These are phyloP conservation scores for Temnothorax ravouxi DNA, from an alignment of 2,888 invertebrate species.

Conservation along the genomic window DNA sequence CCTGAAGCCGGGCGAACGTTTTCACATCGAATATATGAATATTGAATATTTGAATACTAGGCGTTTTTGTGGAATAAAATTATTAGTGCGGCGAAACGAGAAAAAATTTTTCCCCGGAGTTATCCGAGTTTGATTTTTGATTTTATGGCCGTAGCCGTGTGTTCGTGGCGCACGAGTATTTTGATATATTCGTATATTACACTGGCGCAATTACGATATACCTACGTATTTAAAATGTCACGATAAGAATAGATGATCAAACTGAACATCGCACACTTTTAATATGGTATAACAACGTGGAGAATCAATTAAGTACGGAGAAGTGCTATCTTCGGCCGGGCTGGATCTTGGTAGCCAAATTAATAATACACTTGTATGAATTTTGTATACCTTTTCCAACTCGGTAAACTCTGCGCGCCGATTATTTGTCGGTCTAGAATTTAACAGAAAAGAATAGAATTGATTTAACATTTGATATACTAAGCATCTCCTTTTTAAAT, in stretches of 20 bases:
- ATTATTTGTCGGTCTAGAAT: no score
- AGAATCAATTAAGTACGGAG: no score
- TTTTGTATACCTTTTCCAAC: no score
- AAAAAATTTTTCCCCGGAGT: background rate
- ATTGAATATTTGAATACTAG: conserved; percentile 52
- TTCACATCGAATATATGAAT: conserved; percentile 54
- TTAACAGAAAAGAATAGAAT: no score
- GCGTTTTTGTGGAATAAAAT: conserved; percentile 47
- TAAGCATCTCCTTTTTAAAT: no score
- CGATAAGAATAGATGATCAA: background rate
- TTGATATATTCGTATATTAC: background rate
- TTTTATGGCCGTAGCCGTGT: background rate
- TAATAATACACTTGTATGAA: no score
- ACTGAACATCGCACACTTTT: background rate
- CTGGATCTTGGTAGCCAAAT: no score
- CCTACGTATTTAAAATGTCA: background rate
- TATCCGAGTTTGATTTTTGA: conserved; percentile 15
- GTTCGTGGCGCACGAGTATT: background rate
- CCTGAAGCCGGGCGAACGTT: conserved; percentile 6
- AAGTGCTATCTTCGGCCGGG: no score
- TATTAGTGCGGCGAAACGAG: conserved; percentile 35
- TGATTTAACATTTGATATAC: no score
- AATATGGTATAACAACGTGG: no score
- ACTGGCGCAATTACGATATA: background rate
- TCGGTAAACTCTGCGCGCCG: no score